Evolutionary conservation across 2,113 vertebrate genomes (phyloP).

Genomic region (Xyrauchen texanus): DNA sequence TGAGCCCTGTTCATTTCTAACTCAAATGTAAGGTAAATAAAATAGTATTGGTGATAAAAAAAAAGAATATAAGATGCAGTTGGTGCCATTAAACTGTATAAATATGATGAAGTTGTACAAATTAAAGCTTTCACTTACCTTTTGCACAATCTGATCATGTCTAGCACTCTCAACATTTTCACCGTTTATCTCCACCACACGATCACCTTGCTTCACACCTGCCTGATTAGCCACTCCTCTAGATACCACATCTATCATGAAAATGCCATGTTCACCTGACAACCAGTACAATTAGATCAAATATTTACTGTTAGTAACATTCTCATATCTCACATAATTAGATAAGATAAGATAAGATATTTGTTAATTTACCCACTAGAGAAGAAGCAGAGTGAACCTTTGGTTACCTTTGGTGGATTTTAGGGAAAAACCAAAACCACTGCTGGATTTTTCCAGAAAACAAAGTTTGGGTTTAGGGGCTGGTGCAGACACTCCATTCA

Average conservation of each 20-base stretch:
- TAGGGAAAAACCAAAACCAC: slow-evolving; percentile 85
- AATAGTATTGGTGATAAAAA: neutral
- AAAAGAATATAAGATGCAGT: no score
- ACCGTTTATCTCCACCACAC: slow-evolving; percentile 87
- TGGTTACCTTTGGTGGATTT: slow-evolving; percentile 80
- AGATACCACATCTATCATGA: slow-evolving; percentile 76
- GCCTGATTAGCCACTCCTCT: slow-evolving; percentile 81
- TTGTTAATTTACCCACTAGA: neutral
- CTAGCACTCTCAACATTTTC: slow-evolving; percentile 78
- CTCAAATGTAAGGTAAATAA: no score
- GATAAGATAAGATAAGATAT: no score
- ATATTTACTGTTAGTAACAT: neutral
- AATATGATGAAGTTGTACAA: neutral
- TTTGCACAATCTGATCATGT: slow-evolving; percentile 81
- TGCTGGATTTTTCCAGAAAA: slow-evolving; percentile 81
- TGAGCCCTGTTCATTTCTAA: no score
- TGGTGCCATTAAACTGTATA: no score
- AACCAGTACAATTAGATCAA: slow-evolving; percentile 25
- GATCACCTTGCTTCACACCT: slow-evolving; percentile 81
- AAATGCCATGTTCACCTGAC: slow-evolving; percentile 79
- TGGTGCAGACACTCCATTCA: slow-evolving; percentile 62
- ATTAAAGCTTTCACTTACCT: slow-evolving; percentile 62
- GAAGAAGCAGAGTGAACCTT: neutral
- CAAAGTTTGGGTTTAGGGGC: slow-evolving; percentile 81
- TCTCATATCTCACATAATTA: no score